Evolutionary conservation across 2,113 vertebrate species (phyloP).

Genomic region (Sigmodon hispidus): DNA sequence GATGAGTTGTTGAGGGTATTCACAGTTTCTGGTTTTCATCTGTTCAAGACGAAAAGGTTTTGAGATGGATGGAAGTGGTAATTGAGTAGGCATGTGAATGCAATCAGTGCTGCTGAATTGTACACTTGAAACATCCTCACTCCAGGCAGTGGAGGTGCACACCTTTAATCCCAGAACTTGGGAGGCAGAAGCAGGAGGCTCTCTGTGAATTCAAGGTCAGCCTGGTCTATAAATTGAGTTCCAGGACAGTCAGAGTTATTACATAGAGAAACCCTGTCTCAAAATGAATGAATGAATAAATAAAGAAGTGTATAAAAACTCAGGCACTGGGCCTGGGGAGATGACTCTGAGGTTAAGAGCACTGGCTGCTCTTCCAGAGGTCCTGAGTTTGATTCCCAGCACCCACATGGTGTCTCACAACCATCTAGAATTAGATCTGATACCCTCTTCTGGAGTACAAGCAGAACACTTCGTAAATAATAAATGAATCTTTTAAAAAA

Average conservation of each 20-base stretch:
- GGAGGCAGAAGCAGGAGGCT: background rate
- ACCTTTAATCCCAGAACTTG: background rate
- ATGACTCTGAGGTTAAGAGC: too few relatives aligned
- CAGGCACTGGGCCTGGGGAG: too few relatives aligned
- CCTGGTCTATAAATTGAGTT: background rate
- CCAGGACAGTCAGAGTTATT: too few relatives aligned
- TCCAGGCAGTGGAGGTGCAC: background rate
- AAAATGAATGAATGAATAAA: background rate
- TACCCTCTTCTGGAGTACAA: too few relatives aligned
- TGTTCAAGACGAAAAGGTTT: background rate
- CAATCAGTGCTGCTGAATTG: background rate
- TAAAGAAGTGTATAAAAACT: background rate
- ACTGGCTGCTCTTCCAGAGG: too few relatives aligned
- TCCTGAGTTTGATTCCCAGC: too few relatives aligned
- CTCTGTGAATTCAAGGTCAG: background rate
- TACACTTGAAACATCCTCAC: background rate
- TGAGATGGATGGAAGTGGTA: background rate
- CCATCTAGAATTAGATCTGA: too few relatives aligned
- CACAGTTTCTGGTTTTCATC: background rate
- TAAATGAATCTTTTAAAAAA: too few relatives aligned
- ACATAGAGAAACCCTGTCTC: background rate
- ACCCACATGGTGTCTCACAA: too few relatives aligned
- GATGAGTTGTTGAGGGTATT: background rate
- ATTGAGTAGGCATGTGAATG: background rate
- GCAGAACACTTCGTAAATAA: too few relatives aligned